A percentile compares a stretch with the other conserved stretches of the same genome.
These are phyloP conservation scores for Aphodius sticticus DNA, from an alignment of 2,888 invertebrate genomes.

Conservation along the genomic window DNA sequence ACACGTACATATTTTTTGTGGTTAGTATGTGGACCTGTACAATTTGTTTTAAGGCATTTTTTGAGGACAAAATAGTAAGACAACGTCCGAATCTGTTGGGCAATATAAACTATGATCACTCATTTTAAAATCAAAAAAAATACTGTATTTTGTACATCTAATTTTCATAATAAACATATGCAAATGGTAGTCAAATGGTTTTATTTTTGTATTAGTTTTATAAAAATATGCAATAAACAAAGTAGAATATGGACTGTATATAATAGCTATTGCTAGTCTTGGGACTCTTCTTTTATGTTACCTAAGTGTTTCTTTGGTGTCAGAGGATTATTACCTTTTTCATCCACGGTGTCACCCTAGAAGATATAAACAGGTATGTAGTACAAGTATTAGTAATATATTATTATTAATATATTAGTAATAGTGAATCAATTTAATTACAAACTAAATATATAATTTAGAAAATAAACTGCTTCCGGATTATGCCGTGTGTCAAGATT, in stretches of 20 bases:
- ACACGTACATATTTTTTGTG: conserved; percentile 57
- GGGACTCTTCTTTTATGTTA: conserved; percentile 58
- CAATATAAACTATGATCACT: conserved; percentile 54
- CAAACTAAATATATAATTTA: no score
- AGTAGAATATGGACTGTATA: neutral
- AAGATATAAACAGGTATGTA: conserved; percentile 32
- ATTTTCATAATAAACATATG: conserved; percentile 24
- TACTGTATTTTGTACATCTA: conserved; percentile 35
- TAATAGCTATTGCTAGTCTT: conserved; percentile 45
- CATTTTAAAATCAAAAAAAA: conserved; percentile 44
- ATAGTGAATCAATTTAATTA: no score
- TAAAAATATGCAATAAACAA: conserved; percentile 22
- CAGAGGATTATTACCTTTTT: conserved; percentile 40
- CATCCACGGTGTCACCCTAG: conserved; percentile 54
- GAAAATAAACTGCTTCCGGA: no score
- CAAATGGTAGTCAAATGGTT: neutral
- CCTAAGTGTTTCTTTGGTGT: conserved; percentile 54
- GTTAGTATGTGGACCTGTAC: conserved; percentile 62
- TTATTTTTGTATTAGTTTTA: conserved; percentile 15
- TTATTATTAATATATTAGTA: no score
- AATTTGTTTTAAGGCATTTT: conserved; percentile 62
- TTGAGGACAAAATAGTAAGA: conserved; percentile 25
- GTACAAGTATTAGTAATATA: neutral
- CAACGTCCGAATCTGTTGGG: conserved; percentile 14
- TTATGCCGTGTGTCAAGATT: no score